Evolutionary conservation across 2,113 vertebrate genomes (phyloP), one percentile per base, ranked within the genome.

Genomic region (Azemiops feae): DNA sequence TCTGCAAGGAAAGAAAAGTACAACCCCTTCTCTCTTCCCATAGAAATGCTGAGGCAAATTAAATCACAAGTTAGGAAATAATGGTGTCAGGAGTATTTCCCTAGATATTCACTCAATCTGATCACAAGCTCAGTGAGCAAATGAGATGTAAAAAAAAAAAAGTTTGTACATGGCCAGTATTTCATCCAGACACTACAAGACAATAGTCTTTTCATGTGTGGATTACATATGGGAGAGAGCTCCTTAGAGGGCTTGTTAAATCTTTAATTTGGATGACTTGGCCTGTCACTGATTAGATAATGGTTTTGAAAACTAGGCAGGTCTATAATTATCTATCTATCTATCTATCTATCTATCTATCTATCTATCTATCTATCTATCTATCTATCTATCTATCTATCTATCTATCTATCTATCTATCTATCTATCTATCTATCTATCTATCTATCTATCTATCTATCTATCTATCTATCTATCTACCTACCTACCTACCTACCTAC

Each of bases 281-380:
- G 96, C 96, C 96, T 97, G 96, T 95, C 97, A 95, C 96, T 96
- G 96, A 92, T 96, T 97, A 95, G 96, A 94, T 96, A 96, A 94
- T 96, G 96, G 96, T 96, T 96, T 96, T 96, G 94, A 94, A 95
- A 95, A 95, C 95, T 96, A 97, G 96, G 96, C 97, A 96, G 96
- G 96, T 94, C 97, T 96, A 91, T 96, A 96, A 96, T 95, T 93
- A 96, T 95, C 95, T 94, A 93, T 30, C 11, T n/a, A 57, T 58
- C 57, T 58, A 58, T 23, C 55, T 60, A 60, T 60, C 57, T 60
- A 58, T 58, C 57, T 58, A 60, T 58, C 57, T 58, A 58, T 58
- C 57, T 58, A 58, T 58, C 57, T 58, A 58, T 58, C 57, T 58
- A 58, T 58, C 57, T 58, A 58, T 58, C 57, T 57, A 58, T 58